phyloP scores from a whole-genome alignment of 1,140 invertebrate species.

The Arion vulgaris region DNA sequence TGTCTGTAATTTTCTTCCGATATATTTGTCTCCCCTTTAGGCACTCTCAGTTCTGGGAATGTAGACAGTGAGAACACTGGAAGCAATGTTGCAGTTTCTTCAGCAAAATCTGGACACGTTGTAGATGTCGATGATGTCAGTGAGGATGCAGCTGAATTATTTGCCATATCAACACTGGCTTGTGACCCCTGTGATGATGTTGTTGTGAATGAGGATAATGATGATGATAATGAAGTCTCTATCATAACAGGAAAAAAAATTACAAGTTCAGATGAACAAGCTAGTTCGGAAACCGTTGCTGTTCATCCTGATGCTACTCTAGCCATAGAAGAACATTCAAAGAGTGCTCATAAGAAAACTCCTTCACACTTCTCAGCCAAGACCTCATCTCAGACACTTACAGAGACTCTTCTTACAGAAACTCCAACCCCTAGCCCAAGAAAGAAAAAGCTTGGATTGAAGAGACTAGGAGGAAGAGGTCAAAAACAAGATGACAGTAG shows the following conservation, averaged over 20 bases:
- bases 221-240: background rate
- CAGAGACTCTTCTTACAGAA: background rate
- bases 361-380: background rate
- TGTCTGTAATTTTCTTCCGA: too few species aligned
- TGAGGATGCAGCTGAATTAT: background rate
- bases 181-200: background rate
- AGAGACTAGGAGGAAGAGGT: background rate
- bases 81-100: background rate
- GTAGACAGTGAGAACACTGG: background rate
- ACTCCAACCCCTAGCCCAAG: background rate
- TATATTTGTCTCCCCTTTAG: background rate
- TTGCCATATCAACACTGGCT: background rate
- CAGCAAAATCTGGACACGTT: background rate
- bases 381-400: background rate
- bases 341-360: background rate
- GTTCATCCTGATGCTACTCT: background rate
- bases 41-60: background rate
- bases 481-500: background rate
- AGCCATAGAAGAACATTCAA: background rate
- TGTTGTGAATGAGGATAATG: background rate
- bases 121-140: background rate
- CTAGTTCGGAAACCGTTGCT: background rate
- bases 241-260: background rate
- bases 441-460: background rate
- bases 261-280: background rate